A percentile compares a stretch with the other conserved stretches of the same genome.
These are phyloP conservation scores for Nemotelus nigrinus DNA, from an alignment of 2,888 invertebrate species.

Conservation along the genomic window DNA sequence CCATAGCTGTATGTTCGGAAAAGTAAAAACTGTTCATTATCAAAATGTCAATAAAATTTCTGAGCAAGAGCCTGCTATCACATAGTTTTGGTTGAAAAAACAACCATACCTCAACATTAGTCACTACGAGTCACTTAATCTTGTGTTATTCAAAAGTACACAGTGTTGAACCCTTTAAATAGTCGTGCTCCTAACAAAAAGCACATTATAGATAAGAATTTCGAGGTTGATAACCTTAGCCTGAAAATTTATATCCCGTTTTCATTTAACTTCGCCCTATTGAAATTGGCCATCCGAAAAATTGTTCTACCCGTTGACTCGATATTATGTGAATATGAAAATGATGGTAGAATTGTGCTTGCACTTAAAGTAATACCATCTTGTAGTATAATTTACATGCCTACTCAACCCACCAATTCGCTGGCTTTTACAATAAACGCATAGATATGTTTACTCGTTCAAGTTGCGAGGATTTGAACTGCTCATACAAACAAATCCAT, in stretches of 20 bases:
- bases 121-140: not conserved
- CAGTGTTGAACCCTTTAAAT: not conserved
- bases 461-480: not conserved
- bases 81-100: too few relatives aligned
- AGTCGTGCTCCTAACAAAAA: not conserved
- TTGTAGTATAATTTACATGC: not conserved
- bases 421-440: too few relatives aligned
- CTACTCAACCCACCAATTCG: too few relatives aligned
- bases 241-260: conserved; percentile 11
- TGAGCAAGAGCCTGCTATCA: too few relatives aligned
- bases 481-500: not conserved
- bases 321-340: not conserved
- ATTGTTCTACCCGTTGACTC: not conserved
- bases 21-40: too few relatives aligned
- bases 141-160: not conserved
- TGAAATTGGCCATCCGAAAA: not conserved
- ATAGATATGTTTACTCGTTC: not conserved
- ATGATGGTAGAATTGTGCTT: not conserved
- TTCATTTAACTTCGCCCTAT: not conserved
- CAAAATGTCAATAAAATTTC: too few relatives aligned
- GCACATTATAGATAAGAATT: not conserved
- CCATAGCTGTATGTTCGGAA: too few relatives aligned
- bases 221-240: conserved; percentile 30
- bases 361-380: not conserved
- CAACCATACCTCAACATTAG: too few relatives aligned